Evolutionary conservation across 1,140 invertebrate genomes (phyloP).

Genomic region (Zaprionus africanus): DNA sequence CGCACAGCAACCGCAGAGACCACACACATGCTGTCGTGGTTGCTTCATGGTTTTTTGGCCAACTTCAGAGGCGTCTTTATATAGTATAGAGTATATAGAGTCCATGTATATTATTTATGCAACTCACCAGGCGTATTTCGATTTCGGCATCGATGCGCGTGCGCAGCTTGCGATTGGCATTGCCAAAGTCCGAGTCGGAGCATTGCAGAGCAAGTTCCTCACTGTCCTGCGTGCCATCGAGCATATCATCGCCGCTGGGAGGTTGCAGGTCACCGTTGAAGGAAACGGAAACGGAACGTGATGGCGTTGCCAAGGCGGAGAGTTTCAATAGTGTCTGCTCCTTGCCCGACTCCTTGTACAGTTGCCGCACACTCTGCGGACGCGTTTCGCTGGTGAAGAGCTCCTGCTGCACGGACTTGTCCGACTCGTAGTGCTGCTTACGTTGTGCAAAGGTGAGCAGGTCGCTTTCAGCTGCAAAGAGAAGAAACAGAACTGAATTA

Average conservation of each 20-base stretch:
- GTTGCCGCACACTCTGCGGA: slow-evolving; percentile 86
- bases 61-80: slow-evolving; percentile 26
- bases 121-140: slow-evolving; percentile 93
- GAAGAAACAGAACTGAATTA: slow-evolving; percentile 42
- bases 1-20: slow-evolving; percentile 53
- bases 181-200: slow-evolving; percentile 91
- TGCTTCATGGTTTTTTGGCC: slow-evolving; percentile 27
- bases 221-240: slow-evolving; percentile 55
- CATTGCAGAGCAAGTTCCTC: slow-evolving; percentile 86
- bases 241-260: slow-evolving; percentile 28
- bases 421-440: slow-evolving; percentile 90
- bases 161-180: slow-evolving; percentile 87
- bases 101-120: slow-evolving; percentile 63
- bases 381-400: slow-evolving; percentile 89
- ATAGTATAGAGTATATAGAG: background rate
- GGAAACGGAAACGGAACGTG: slow-evolving; percentile 66
- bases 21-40: slow-evolving; percentile 63
- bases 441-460: slow-evolving; percentile 91
- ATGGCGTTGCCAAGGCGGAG: slow-evolving; percentile 48
- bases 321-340: slow-evolving; percentile 84
- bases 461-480: slow-evolving; percentile 92
- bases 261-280: slow-evolving; percentile 57
- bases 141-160: slow-evolving; percentile 92
- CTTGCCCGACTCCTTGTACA: slow-evolving; percentile 90
- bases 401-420: slow-evolving; percentile 87